Percentiles rank a stretch among this genome's conserved stretches.
These are phyloP conservation scores for Calliphora vomitoria DNA, from an alignment of 2,888 invertebrate genomes.

Conservation along the genomic window DNA sequence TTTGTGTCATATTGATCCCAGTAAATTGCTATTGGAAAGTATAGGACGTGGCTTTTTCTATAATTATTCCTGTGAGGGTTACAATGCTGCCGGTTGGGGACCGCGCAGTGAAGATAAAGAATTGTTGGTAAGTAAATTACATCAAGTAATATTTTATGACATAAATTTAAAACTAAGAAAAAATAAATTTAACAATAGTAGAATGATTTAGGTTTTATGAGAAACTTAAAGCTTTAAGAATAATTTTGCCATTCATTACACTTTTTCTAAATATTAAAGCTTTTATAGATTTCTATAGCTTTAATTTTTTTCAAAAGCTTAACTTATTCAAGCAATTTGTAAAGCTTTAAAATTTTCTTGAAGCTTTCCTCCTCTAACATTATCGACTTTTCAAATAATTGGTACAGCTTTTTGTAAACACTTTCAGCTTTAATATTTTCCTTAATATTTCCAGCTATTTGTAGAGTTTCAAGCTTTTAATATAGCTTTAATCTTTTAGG, in stretches of 20 bases:
- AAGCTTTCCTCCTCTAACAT: no score
- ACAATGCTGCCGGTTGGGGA: constrained; percentile 95
- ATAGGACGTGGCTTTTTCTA: constrained; percentile 96
- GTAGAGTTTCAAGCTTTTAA: no score
- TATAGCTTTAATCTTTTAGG: no score
- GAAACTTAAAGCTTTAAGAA: neutral
- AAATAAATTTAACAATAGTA: neutral
- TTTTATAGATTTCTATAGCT: neutral
- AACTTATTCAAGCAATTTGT: no score
- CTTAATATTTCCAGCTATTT: no score
- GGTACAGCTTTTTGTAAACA: no score
- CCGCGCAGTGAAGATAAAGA: constrained; percentile 91
- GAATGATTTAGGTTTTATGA: neutral
- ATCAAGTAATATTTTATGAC: no score
- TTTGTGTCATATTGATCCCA: constrained; percentile 94
- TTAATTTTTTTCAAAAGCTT: neutral
- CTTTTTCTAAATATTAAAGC: no score
- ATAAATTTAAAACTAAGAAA: neutral
- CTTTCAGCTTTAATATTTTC: no score
- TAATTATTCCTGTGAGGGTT: constrained; percentile 96
- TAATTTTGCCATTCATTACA: no score
- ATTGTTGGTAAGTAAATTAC: constrained; percentile 87
- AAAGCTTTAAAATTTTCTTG: no score
- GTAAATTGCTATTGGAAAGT: constrained; percentile 92
- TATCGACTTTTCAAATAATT: no score